Evolutionary conservation across 2,113 vertebrate genomes (phyloP), one percentile per base, ranked within the genome.

Genomic region (Excalfactoria chinensis): DNA sequence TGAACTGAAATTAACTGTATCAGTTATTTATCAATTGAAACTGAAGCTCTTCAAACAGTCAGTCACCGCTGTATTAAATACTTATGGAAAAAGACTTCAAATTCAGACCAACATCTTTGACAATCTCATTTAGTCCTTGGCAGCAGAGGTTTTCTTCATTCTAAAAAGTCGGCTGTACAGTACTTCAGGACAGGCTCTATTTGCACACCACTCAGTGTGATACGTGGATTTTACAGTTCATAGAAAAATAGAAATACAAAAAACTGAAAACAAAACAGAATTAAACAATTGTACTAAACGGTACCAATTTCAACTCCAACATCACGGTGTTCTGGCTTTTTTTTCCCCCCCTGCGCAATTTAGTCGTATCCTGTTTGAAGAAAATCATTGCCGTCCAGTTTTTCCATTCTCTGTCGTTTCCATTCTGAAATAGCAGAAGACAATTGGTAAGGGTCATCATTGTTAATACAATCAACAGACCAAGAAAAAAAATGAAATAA

Each of bases 351-450:
- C 11, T 13, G 32, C 94, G 74, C 58, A 74, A 66, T 90, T 90
- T 32, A 0, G 88, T 83, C 84, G 95, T 72, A 86, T 91, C 93
- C 40, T 93, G 58, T 89, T 94, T 56, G 17, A 68, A 71, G 46
- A 74, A 89, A 62, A 41, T 98, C 95, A 99, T 95, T 99, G 99
- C 95, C 99, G 98, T 95, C 99, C 97, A 48, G 98, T 84, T 96
- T 99, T 99, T 79, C 99, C 99, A 59, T 99, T 99, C 97, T 99
- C 99, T 6, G 98, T 97, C 6, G 98, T 96, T 85, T 99, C 99
- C 98, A 99, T 98, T 93, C 99, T 99, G 97, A 87, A 96, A 98
- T 49, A 49, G 46, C 79, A 86, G 37, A 68, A 60, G 81, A 46
- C 32, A 64, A 44, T 6, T 43, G 12, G 44, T 87, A 80, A 94